These are phyloP conservation scores for Lobophora halterata DNA, from an alignment of 2,888 invertebrate species.

Conservation along the genomic window DNA sequence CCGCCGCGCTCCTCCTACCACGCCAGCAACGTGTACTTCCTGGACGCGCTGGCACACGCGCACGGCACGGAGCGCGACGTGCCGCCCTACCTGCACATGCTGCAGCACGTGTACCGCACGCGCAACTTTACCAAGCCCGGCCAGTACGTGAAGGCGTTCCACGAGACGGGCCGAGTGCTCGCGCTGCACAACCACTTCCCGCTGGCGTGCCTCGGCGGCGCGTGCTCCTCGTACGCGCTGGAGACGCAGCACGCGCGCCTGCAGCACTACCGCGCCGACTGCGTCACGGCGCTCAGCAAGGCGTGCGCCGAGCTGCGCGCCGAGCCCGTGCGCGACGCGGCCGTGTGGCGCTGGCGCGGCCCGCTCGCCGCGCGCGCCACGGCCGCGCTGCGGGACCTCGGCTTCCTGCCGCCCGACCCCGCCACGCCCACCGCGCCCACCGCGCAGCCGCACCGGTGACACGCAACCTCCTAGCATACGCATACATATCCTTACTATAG, in stretches of 20 bases:
- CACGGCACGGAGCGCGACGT: conserved; percentile 89
- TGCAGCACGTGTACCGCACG: conserved; percentile 94
- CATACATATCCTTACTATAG: conserved; percentile 41
- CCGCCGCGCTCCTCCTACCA: conserved; percentile 89
- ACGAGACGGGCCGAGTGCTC: conserved; percentile 93
- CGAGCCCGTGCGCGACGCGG: conserved; percentile 90
- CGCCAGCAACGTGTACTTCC: conserved; percentile 94
- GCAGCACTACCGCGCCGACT: conserved; percentile 96
- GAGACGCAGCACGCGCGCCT: conserved; percentile 91
- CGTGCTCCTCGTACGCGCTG: conserved; percentile 92
- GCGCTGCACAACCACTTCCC: conserved; percentile 97
- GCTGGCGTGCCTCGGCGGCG: conserved; percentile 90
- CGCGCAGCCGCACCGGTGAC: conserved; percentile 45
- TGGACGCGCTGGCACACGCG: conserved; percentile 91
- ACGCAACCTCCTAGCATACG: conserved; percentile 12
- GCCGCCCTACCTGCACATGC: conserved; percentile 95
- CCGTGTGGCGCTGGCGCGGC: conserved; percentile 93
- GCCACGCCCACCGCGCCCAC: conserved; percentile 7
- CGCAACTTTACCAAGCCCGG: conserved; percentile 96
- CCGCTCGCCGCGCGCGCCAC: conserved; percentile 86
- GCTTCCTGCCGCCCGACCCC: conserved; percentile 84
- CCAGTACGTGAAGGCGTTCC: conserved; percentile 96
- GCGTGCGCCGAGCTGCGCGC: conserved; percentile 90
- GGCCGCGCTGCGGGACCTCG: conserved; percentile 85
- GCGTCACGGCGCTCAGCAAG: conserved; percentile 92